A percentile compares a stretch with the other conserved stretches of the same genome.
Conservation (phyloP, 2,888 invertebrate genomes). For the Standfussiana lucernea region DNA sequence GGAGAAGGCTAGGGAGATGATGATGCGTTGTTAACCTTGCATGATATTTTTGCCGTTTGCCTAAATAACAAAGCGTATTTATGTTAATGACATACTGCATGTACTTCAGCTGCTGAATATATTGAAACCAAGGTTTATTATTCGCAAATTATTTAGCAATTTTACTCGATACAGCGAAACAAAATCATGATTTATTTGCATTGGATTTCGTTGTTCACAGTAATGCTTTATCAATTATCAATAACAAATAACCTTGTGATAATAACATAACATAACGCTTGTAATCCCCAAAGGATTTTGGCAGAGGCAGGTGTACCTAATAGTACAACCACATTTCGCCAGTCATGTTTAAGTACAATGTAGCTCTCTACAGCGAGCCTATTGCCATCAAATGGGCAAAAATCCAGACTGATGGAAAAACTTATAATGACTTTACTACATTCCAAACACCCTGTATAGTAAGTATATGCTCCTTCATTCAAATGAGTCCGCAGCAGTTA, state of each 20-base stretch:
- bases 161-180: not conserved
- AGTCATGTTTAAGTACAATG: not conserved
- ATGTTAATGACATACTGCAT: not conserved
- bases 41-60: not conserved
- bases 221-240: not conserved
- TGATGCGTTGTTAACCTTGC: not conserved
- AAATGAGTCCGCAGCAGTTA: constrained; percentile 68
- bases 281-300: not conserved
- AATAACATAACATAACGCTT: not conserved
- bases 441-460: constrained; percentile 41
- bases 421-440: not conserved
- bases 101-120: not conserved
- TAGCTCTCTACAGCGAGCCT: not conserved
- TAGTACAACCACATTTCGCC: not conserved
- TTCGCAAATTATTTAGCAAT: not conserved
- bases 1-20: not conserved
- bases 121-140: not conserved
- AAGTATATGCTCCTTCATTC: constrained; percentile 55
- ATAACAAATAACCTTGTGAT: not conserved
- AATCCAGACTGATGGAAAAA: not conserved
- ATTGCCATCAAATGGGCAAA: not conserved
- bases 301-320: not conserved
- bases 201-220: not conserved
- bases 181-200: not conserved
- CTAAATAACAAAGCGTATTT: not conserved